These are phyloP conservation scores for Heloderma charlesbogerti DNA, from an alignment of 2,113 vertebrate species.

Conservation along the genomic window DNA sequence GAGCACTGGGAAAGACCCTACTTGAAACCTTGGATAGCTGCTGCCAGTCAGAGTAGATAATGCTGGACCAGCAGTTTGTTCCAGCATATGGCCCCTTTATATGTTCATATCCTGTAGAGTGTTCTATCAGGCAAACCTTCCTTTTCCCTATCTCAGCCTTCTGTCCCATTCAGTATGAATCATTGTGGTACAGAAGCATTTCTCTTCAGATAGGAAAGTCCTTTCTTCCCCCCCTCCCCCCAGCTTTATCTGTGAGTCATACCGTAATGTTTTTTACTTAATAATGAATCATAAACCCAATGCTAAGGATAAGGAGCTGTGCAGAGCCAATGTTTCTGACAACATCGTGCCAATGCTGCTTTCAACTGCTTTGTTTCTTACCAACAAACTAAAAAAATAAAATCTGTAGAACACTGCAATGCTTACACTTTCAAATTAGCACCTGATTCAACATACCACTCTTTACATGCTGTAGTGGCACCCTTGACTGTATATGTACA, in stretches of 20 bases:
- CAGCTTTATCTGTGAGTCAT: slow-evolving; percentile 69
- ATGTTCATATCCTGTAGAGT: not conserved
- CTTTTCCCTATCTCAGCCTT: not conserved
- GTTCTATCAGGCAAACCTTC: slow-evolving; percentile 45
- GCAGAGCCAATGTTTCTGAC: slow-evolving; percentile 45
- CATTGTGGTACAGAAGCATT: slow-evolving; percentile 43
- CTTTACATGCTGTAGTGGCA: not conserved
- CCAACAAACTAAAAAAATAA: slow-evolving; percentile 6
- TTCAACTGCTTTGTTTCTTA: slow-evolving; percentile 28
- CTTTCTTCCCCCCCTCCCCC: not conserved
- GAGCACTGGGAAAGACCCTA: not conserved
- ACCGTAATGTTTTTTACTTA: slow-evolving; percentile 71
- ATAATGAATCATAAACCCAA: slow-evolving; percentile 71
- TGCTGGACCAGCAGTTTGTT: not conserved
- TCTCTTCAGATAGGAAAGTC: slow-evolving; percentile 61
- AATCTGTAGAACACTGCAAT: slow-evolving; percentile 3
- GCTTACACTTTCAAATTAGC: not conserved
- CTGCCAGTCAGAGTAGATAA: not conserved
- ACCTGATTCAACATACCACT: not conserved
- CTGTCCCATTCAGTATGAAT: slow-evolving; percentile 48
- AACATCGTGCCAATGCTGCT: slow-evolving; percentile 5
- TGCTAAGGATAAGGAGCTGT: slow-evolving; percentile 66
- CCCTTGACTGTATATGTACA: too few relatives aligned
- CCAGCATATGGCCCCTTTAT: not conserved
- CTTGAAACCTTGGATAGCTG: not conserved